phyloP scores from a whole-genome alignment of 2,797 vertebrate genomes.

The Phyllotis vaccarum region DNA sequence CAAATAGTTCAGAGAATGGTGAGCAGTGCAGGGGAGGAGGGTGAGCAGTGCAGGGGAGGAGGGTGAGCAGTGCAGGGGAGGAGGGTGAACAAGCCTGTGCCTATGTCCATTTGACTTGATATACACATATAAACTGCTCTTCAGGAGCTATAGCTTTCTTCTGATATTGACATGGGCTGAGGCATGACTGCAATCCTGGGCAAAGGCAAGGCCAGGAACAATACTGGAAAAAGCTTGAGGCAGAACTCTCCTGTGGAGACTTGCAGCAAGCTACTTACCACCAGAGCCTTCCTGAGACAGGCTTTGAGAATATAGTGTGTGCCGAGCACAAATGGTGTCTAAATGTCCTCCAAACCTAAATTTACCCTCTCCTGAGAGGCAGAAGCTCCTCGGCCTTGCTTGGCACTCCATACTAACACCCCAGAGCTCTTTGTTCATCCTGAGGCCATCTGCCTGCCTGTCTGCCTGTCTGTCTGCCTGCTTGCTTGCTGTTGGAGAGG shows the following conservation, averaged over 20 bases:
- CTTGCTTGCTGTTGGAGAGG: not conserved
- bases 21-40: not conserved
- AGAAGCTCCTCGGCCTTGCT: not conserved
- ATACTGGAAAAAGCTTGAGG: not conserved
- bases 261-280: not conserved
- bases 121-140: not conserved
- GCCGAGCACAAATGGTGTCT: not conserved
- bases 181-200: not conserved
- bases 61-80: too few relatives aligned
- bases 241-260: not conserved
- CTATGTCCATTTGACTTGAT: too few relatives aligned
- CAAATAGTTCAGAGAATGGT: constrained; percentile 43
- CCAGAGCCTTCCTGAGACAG: not conserved
- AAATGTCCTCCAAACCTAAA: not conserved
- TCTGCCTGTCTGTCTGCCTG: too few relatives aligned
- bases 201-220: not conserved
- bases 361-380: not conserved
- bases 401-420: not conserved
- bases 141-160: not conserved
- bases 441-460: not conserved
- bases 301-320: not conserved
- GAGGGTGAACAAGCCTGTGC: not conserved
- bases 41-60: too few relatives aligned
- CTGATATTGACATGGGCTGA: not conserved
- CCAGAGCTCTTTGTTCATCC: not conserved